Conservation (phyloP, 2,113 vertebrate genomes). For the Tyto alba region DNA sequence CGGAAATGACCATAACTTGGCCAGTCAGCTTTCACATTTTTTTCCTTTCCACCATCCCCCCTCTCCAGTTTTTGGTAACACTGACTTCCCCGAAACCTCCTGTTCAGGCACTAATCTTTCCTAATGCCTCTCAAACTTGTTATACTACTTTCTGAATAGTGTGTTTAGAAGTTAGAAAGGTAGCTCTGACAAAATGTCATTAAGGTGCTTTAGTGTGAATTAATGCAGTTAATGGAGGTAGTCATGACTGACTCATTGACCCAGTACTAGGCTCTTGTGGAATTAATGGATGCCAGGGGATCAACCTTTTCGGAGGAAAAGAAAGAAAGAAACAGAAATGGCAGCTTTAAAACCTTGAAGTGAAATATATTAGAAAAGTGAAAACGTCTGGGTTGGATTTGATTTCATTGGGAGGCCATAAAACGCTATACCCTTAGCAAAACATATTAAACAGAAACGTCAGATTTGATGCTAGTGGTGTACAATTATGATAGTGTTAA, state of each 20-base stretch:
- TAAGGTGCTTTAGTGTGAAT: slow-evolving; percentile 85
- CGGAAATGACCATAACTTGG: slow-evolving; percentile 68
- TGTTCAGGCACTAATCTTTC: slow-evolving; percentile 59
- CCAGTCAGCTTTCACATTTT: slow-evolving; percentile 57
- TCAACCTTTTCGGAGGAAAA: slow-evolving; percentile 68
- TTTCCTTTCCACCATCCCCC: background rate
- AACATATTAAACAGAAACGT: slow-evolving; percentile 72
- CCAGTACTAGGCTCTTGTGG: slow-evolving; percentile 82
- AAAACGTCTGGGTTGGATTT: slow-evolving; percentile 76
- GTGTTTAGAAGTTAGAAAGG: slow-evolving; percentile 74
- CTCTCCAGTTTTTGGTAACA: slow-evolving; percentile 15
- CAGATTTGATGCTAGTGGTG: slow-evolving; percentile 69
- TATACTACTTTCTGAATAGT: slow-evolving; percentile 75
- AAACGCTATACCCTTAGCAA: slow-evolving; percentile 67
- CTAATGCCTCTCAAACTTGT: slow-evolving; percentile 71
- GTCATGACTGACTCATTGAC: slow-evolving; percentile 86
- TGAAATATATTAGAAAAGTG: slow-evolving; percentile 85
- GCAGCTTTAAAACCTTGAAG: slow-evolving; percentile 81
- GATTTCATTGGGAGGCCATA: slow-evolving; percentile 71
- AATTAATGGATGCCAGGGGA: slow-evolving; percentile 88
- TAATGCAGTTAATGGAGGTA: slow-evolving; percentile 76
- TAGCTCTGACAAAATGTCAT: slow-evolving; percentile 85
- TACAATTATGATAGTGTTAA: slow-evolving; percentile 75
- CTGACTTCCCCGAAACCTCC: slow-evolving; percentile 50
- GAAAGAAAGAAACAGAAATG: slow-evolving; percentile 76